A percentile compares a stretch with the other conserved stretches of the same genome.
phyloP scores from a whole-genome alignment of 2,888 invertebrate species.

The Andrena camellia region DNA sequence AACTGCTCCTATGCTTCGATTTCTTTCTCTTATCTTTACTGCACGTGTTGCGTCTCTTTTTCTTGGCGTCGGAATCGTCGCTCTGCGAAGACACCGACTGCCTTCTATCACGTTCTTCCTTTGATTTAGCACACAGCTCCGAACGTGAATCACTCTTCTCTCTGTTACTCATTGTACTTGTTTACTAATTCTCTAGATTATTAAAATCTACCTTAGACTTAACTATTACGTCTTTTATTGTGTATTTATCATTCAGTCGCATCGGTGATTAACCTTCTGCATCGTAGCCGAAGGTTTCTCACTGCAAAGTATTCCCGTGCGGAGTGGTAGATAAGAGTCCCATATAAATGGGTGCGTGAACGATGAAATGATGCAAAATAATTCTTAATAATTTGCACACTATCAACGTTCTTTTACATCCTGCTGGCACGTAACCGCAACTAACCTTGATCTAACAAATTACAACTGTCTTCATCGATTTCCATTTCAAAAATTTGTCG shows the following conservation, averaged over 20 bases:
- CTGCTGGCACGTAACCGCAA: slow-evolving; percentile 22
- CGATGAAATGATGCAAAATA: slow-evolving; percentile 9
- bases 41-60: slow-evolving; percentile 69
- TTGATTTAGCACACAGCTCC: slow-evolving; percentile 65
- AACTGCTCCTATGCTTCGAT: slow-evolving; percentile 71
- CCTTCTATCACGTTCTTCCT: slow-evolving; percentile 66
- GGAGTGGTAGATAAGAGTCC: background rate
- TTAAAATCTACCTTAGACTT: slow-evolving; percentile 18
- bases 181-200: slow-evolving; percentile 20
- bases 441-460: slow-evolving; percentile 57
- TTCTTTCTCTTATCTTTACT: slow-evolving; percentile 76
- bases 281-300: slow-evolving; percentile 12
- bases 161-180: slow-evolving; percentile 71
- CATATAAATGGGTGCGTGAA: slow-evolving; percentile 7
- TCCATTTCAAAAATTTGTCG: slow-evolving; percentile 61
- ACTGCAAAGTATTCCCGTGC: slow-evolving; percentile 2
- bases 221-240: slow-evolving; percentile 7
- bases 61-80: slow-evolving; percentile 62
- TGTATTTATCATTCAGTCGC: slow-evolving; percentile 36
- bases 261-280: slow-evolving; percentile 45
- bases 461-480: slow-evolving; percentile 52
- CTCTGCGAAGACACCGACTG: slow-evolving; percentile 70
- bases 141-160: slow-evolving; percentile 65
- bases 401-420: slow-evolving; percentile 34
- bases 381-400: slow-evolving; percentile 12